phyloP scores from a whole-genome alignment of 1,140 invertebrate genomes.

The Ceratina australensis region DNA sequence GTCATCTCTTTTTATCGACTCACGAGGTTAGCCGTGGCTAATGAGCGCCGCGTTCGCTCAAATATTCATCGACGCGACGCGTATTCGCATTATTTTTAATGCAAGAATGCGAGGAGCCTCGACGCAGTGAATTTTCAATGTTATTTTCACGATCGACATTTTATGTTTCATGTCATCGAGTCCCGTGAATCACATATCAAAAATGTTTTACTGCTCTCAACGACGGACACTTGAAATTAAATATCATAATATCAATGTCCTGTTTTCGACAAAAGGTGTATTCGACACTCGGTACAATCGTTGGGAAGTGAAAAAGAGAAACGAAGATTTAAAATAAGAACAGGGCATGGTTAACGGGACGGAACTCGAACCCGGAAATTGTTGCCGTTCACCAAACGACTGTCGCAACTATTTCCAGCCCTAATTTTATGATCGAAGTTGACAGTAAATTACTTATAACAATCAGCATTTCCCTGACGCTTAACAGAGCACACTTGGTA shows the following conservation, averaged over 20 bases:
- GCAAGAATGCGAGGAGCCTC: not conserved
- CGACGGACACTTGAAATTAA: too few relatives aligned
- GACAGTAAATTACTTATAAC: not conserved
- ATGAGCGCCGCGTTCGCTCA: conserved; percentile 11
- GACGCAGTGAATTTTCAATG: conserved; percentile 6
- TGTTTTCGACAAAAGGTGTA: too few relatives aligned
- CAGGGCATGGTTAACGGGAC: not conserved
- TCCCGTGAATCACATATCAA: not conserved
- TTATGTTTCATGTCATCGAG: not conserved
- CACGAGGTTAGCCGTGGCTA: conserved; percentile 15
- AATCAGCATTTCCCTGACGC: not conserved
- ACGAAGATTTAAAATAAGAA: conserved; percentile 1
- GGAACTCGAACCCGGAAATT: conserved; percentile 13
- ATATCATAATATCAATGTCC: too few relatives aligned
- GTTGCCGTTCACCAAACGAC: not conserved
- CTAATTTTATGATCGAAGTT: not conserved
- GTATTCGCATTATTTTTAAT: conserved; percentile 28
- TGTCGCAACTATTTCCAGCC: not conserved
- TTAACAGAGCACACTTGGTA: not conserved
- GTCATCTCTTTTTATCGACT: conserved; percentile 25
- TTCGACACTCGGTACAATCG: not conserved
- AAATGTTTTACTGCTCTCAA: not conserved
- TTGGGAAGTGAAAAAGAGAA: not conserved
- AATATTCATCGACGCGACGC: conserved; percentile 20
- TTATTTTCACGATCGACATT: not conserved